Base-by-base conservation (phyloP, 37 sponge, comb jelly and placozoan genomes). In the Theonella swinhoei region DNA sequence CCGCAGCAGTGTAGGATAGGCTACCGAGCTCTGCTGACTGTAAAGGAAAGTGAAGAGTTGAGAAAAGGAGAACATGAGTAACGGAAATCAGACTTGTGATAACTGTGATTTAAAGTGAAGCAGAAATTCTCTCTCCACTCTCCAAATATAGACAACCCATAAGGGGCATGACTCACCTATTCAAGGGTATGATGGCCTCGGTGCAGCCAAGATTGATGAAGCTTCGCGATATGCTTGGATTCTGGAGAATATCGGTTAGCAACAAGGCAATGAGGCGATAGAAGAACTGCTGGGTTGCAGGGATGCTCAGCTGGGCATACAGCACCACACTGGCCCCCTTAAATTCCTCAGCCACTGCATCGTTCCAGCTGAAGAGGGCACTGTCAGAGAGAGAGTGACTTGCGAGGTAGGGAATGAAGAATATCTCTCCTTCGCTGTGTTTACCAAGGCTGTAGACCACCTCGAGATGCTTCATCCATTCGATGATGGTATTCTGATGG, bases 391-490 rank as follows among this genome's bases (percentile, higher is more conserved):
- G n/a, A 38, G 36, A 30, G 11, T 76, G 41, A 0, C 75, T 76
- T 1, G 86, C 71, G 2, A 91, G 83, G 62, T 54, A 77, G 0
- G 92, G 92, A 14, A 92, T 70, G 64, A 92, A 88, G 71, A 66
- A 87, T 38, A 39, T 35, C 68, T 72, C 42, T 39, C 37, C 36
- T 23, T 23, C 67, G 2, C 42, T 31, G 26, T 40, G 37, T 41
- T 62, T 58, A 28, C 79, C 87, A 42, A 86, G 39, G 42, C 71
- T 79, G 70, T 77, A 88, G 28, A 90, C 42, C 39, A 90, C 36
- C n/a, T 75, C 79, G 37, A 85, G 68, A 35, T 58, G 33, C 66
- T 88, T 69, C 81, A 87, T 76, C 88, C 92, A 92, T 40, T 39
- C 20, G 31, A 92, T 32, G 30, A 92, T 47, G 19, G 22, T 26